phyloP scores from a whole-genome alignment of 2,113 vertebrate genomes.

The Paramisgurnus dabryanus region DNA sequence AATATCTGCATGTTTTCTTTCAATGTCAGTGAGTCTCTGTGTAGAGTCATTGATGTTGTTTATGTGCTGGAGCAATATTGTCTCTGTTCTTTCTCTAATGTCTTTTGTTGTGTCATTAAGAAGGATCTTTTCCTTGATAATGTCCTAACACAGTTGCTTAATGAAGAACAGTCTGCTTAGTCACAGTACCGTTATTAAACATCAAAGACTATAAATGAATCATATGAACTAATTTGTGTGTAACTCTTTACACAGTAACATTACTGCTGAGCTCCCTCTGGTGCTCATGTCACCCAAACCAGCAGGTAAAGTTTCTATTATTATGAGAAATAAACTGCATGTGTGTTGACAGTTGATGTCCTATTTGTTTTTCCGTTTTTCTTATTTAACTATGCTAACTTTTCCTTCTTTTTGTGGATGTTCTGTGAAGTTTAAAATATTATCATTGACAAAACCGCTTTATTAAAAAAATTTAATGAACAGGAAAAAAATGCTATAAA shows the following conservation, averaged over 20 bases:
- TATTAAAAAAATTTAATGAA: too few relatives aligned
- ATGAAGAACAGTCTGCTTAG: neutral
- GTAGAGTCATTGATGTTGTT: neutral
- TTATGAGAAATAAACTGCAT: neutral
- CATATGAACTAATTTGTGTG: neutral
- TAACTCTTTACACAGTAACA: constrained; percentile 71
- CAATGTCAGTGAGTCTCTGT: neutral
- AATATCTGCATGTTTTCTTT: constrained; percentile 27
- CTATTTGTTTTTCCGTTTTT: too few relatives aligned
- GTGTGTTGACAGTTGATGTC: too few relatives aligned
- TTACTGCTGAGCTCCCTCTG: constrained; percentile 81
- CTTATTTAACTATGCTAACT: too few relatives aligned
- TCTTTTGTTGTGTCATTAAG: neutral
- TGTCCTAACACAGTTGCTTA: neutral
- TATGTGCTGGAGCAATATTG: neutral
- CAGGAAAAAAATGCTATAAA: too few relatives aligned
- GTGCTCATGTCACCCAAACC: constrained; percentile 88
- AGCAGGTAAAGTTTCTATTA: constrained; percentile 57
- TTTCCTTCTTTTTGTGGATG: too few relatives aligned
- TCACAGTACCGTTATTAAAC: neutral
- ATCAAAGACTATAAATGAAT: neutral
- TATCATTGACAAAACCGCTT: too few relatives aligned
- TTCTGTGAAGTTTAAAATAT: too few relatives aligned
- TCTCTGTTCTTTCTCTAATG: neutral
- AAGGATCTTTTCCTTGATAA: neutral